Evolutionary conservation across 2,797 vertebrate species (phyloP).

Genomic region (Enteromius trimaculatus): DNA sequence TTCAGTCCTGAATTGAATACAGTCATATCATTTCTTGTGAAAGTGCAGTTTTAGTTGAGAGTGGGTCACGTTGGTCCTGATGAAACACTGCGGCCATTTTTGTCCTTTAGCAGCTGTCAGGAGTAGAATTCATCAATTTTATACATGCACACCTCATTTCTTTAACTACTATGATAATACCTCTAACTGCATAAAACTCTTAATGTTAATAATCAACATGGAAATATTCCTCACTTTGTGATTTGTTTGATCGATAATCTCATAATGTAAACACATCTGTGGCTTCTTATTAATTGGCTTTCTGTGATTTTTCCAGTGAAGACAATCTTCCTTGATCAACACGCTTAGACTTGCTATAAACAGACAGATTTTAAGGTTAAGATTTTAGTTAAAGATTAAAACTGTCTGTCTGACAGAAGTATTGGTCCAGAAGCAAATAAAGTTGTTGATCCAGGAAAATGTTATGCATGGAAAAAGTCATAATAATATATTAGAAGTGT

Average conservation of each 20-base stretch:
- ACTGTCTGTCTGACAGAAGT: neutral
- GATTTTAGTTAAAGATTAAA: too few relatives aligned
- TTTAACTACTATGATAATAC: neutral
- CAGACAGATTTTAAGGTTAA: neutral
- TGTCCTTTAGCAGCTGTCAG: neutral
- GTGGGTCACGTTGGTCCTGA: neutral
- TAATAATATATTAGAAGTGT: neutral
- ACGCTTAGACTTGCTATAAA: neutral
- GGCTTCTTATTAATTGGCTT: conserved; percentile 9
- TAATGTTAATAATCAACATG: neutral
- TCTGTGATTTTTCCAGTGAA: neutral
- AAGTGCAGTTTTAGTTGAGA: neutral
- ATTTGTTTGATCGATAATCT: neutral
- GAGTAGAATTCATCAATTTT: neutral
- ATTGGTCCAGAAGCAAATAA: neutral
- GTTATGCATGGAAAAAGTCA: neutral
- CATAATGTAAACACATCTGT: neutral
- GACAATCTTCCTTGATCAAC: neutral
- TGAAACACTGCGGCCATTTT: neutral
- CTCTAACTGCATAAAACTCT: neutral
- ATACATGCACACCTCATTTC: neutral
- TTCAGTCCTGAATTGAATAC: neutral
- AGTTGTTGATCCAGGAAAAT: neutral
- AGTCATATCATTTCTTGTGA: neutral
- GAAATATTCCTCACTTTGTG: neutral